Conservation (phyloP, 2,113 vertebrate genomes). For the Cheilinus undulatus region DNA sequence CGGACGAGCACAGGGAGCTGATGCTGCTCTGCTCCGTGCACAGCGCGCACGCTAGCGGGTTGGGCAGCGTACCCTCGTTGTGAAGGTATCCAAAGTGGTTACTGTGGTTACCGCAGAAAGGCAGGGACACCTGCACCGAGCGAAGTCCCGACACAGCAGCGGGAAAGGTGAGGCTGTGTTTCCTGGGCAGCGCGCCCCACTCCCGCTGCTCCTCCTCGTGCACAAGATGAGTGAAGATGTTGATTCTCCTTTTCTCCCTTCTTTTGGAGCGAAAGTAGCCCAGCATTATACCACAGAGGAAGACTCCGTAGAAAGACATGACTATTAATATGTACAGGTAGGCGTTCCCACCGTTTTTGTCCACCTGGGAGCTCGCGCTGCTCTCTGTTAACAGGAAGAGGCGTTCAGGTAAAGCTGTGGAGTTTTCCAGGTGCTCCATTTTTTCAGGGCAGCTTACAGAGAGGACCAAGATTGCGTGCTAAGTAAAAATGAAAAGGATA, state of each 20-base stretch:
- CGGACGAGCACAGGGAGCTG: slow-evolving; percentile 92
- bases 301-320: slow-evolving; percentile 95
- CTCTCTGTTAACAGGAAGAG: slow-evolving; percentile 21
- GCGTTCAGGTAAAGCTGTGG: slow-evolving; percentile 64
- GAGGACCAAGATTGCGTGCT: neutral
- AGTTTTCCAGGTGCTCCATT: slow-evolving; percentile 87
- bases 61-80: slow-evolving; percentile 73
- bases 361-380: slow-evolving; percentile 18
- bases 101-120: slow-evolving; percentile 68
- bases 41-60: slow-evolving; percentile 89
- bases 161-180: slow-evolving; percentile 76
- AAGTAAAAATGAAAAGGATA: neutral
- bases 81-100: slow-evolving; percentile 38
- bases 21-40: slow-evolving; percentile 94
- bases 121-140: slow-evolving; percentile 80
- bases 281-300: slow-evolving; percentile 92
- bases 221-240: slow-evolving; percentile 87
- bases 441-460: slow-evolving; percentile 25
- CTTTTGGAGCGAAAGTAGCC: slow-evolving; percentile 94
- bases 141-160: slow-evolving; percentile 72
- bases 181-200: slow-evolving; percentile 90
- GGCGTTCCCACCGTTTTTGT: slow-evolving; percentile 81
- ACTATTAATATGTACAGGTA: slow-evolving; percentile 93
- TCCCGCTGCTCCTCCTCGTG: slow-evolving; percentile 92
- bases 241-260: slow-evolving; percentile 88